These are phyloP conservation scores for Caenorhabditis latens DNA, from an alignment of 1,140 invertebrate species.

Conservation along the genomic window DNA sequence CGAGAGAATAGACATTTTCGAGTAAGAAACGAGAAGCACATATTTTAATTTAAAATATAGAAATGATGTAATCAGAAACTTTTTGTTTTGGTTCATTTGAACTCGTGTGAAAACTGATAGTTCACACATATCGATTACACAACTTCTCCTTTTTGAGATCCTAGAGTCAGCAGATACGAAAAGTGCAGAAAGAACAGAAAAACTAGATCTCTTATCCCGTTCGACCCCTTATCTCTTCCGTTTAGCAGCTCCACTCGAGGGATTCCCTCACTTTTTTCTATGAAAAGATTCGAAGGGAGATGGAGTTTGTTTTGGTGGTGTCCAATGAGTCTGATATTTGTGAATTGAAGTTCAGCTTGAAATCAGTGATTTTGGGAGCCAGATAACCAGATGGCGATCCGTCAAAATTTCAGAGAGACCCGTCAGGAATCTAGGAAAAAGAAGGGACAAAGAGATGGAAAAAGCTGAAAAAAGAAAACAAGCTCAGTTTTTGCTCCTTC, in stretches of 20 bases:
- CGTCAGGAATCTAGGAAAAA: neutral
- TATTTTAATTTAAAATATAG: neutral
- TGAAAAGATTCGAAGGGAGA: neutral
- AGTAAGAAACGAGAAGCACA: constrained; percentile 18
- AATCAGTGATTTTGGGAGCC: no score
- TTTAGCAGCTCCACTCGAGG: neutral
- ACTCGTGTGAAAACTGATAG: no score
- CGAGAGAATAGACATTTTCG: neutral
- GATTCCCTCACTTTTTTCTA: neutral
- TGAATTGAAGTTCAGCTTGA: no score
- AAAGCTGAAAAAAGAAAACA: constrained; percentile 5
- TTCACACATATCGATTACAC: no score
- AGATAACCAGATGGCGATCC: no score
- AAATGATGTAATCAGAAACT: neutral
- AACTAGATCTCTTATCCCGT: neutral
- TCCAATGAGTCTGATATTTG: no score
- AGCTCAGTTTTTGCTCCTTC: neutral
- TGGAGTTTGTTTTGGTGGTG: no score
- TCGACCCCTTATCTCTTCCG: neutral
- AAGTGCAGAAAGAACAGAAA: neutral
- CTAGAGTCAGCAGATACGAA: neutral
- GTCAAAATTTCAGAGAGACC: no score
- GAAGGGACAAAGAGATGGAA: neutral
- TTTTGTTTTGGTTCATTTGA: neutral
- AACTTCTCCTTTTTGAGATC: no score